Conservation (phyloP, 2,113 vertebrate genomes). For the Bostrychus sinensis region DNA sequence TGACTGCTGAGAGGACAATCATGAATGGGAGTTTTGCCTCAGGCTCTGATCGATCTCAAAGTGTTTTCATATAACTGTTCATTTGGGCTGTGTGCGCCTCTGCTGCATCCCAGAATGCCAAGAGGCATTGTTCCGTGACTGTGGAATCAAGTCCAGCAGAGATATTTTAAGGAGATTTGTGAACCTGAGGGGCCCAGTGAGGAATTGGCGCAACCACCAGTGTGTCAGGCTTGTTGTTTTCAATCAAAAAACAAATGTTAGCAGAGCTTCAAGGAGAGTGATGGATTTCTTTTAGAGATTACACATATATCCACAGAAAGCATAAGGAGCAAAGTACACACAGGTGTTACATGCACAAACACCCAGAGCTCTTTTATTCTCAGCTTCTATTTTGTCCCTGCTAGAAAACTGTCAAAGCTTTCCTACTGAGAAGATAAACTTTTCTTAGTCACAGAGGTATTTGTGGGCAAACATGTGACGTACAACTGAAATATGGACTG, state of each 20-base stretch:
- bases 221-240: slow-evolving; percentile 60
- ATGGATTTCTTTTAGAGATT: slow-evolving; percentile 38
- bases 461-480: slow-evolving; percentile 66
- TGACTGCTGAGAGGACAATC: slow-evolving; percentile 70
- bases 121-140: slow-evolving; percentile 65
- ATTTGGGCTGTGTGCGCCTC: slow-evolving; percentile 59
- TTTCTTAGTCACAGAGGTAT: slow-evolving; percentile 61
- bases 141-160: slow-evolving; percentile 62
- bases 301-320: slow-evolving; percentile 25
- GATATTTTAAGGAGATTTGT: slow-evolving; percentile 64
- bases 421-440: slow-evolving; percentile 56
- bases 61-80: slow-evolving; percentile 73
- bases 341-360: slow-evolving; percentile 32
- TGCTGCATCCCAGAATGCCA: slow-evolving; percentile 58
- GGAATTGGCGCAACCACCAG: slow-evolving; percentile 21
- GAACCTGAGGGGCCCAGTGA: slow-evolving; percentile 40
- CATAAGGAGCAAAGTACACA: slow-evolving; percentile 29
- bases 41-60: slow-evolving; percentile 71
- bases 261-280: slow-evolving; percentile 29
- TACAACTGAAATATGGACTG: slow-evolving; percentile 52
- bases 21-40: slow-evolving; percentile 72
- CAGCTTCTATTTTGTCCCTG: slow-evolving; percentile 49
- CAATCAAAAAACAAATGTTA: slow-evolving; percentile 57
- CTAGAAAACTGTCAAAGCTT: slow-evolving; percentile 56
- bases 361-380: slow-evolving; percentile 21